Conservation (phyloP, 1,140 invertebrate genomes). For the Temnothorax nylanderi region DNA sequence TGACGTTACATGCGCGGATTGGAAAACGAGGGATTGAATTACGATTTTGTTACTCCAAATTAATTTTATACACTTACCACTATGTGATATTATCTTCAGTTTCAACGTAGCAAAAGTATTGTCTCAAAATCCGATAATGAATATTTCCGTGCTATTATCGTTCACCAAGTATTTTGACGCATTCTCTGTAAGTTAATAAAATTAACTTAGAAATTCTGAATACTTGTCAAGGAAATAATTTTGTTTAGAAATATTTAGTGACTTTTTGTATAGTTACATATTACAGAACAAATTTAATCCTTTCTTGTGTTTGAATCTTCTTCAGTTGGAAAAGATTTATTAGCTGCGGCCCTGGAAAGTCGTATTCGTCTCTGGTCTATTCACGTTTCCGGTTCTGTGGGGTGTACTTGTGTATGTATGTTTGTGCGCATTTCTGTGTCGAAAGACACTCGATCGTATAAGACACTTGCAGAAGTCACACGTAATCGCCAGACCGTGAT, state of each 20-base stretch:
- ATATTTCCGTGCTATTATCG: not conserved
- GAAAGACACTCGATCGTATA: slow-evolving; percentile 33
- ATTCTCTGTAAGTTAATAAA: not conserved
- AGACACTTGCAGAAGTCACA: not conserved
- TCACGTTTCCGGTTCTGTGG: not conserved
- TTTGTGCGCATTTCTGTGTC: not conserved
- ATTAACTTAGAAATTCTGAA: not conserved
- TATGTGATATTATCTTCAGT: not conserved
- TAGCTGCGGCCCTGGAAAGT: slow-evolving; percentile 3
- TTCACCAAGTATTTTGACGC: not conserved
- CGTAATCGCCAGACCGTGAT: slow-evolving; percentile 27
- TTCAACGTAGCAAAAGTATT: not conserved
- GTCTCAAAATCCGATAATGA: not conserved
- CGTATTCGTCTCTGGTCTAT: not conserved
- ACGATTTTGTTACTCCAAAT: not conserved
- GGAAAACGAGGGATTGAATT: not conserved
- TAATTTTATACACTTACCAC: not conserved
- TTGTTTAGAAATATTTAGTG: not conserved
- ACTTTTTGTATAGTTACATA: not conserved
- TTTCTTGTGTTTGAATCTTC: not conserved
- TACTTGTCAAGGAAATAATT: not conserved
- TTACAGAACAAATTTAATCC: not conserved
- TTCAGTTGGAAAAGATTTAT: not conserved
- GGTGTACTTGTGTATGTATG: not conserved
- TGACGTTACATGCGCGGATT: not conserved